A percentile compares a stretch with the other conserved stretches of the same genome.
Conservation (phyloP, 1,140 invertebrate genomes). For the Agrypnia vestita region DNA sequence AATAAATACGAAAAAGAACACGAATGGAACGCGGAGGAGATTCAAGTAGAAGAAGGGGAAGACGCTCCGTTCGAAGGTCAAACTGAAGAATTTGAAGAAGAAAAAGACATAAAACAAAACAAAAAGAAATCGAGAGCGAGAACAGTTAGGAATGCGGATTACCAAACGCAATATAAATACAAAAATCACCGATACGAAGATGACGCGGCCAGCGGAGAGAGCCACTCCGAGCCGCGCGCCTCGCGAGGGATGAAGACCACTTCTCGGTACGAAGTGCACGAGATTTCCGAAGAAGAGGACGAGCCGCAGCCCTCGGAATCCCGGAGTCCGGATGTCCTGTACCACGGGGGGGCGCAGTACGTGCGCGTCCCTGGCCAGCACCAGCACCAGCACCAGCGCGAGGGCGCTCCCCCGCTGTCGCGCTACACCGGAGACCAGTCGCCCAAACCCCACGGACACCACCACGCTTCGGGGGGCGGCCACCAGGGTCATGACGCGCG, state of each 20-base stretch:
- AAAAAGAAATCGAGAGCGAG: constrained; percentile 62
- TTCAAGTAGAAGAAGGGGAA: constrained; percentile 63
- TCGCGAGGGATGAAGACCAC: constrained; percentile 66
- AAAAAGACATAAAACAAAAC: too few species aligned
- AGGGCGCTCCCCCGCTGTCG: constrained; percentile 63
- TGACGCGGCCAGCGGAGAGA: constrained; percentile 60
- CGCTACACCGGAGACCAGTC: constrained; percentile 59
- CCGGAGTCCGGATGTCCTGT: constrained; percentile 38
- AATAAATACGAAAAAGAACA: constrained; percentile 68
- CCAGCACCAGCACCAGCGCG: constrained; percentile 66
- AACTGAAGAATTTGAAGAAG: constrained; percentile 32
- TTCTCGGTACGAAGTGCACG: constrained; percentile 72
- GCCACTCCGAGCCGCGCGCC: constrained; percentile 49
- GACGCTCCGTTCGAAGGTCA: constrained; percentile 9
- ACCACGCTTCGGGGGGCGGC: constrained; percentile 43
- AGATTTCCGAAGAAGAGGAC: constrained; percentile 68
- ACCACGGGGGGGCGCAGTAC: constrained; percentile 52
- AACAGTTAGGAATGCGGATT: constrained; percentile 32
- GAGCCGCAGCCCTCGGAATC: constrained; percentile 63
- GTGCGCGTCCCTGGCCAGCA: constrained; percentile 65
- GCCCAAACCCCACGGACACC: constrained; percentile 32
- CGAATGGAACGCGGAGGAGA: constrained; percentile 66
- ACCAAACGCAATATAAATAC: constrained; percentile 60
- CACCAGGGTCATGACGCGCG: constrained; percentile 21
- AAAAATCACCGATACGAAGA: constrained; percentile 64